A percentile compares a stretch with the other conserved stretches of the same genome.
Conservation (phyloP, 2,113 vertebrate genomes). For the Pyrgilauda ruficollis region DNA sequence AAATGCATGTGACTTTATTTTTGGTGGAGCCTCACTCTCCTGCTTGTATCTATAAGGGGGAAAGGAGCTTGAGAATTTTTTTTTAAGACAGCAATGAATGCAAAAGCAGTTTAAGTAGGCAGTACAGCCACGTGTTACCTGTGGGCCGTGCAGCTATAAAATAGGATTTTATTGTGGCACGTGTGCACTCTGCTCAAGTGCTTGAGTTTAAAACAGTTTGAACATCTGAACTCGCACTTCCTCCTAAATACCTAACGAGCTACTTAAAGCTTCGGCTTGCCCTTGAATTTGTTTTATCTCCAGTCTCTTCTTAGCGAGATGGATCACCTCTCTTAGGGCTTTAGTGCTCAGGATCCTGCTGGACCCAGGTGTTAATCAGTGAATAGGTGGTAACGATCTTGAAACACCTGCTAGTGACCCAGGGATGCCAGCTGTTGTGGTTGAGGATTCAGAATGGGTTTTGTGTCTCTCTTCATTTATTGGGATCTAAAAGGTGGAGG, state of each 20-base stretch:
- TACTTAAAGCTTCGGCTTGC: background rate
- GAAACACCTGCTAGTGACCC: background rate
- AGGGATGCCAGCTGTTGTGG: background rate
- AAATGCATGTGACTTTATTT: rapidly evolving
- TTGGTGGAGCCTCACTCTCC: background rate
- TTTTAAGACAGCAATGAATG: background rate
- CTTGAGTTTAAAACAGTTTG: background rate
- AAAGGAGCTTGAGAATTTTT: rapidly evolving
- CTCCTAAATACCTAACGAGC: background rate
- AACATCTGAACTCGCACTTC: background rate
- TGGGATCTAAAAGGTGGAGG: background rate
- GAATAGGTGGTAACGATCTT: background rate
- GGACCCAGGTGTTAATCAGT: background rate
- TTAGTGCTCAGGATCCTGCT: background rate
- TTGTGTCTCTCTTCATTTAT: background rate
- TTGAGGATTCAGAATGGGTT: background rate
- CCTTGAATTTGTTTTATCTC: background rate
- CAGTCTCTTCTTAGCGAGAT: background rate
- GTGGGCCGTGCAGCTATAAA: background rate
- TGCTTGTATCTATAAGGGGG: background rate
- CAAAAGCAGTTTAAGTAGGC: background rate
- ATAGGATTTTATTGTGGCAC: background rate
- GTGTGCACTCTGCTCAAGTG: background rate
- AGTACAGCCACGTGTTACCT: background rate
- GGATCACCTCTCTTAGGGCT: background rate